Base-by-base conservation (phyloP, 2,888 invertebrate genomes). In the Lasioglossum oenotherae region DNA sequence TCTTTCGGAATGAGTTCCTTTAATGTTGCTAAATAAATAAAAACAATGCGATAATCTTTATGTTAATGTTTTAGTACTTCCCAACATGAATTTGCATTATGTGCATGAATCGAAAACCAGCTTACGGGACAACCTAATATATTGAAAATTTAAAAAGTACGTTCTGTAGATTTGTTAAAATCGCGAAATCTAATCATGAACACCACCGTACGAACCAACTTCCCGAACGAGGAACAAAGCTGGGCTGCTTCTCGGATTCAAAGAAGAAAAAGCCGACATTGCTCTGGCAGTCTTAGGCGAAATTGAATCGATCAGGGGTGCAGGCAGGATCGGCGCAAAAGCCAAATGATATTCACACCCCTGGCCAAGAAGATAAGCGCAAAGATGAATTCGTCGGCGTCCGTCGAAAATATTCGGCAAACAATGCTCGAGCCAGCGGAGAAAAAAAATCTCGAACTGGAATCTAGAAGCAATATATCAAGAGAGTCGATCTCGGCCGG, bases 401-500 rank as follows among this genome's bases (percentile, higher is more conserved):
- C 16, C 44, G 67, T 16, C 67, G 73, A 53, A 74, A 76, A 77
- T 75, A 71, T 77, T 84, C 78, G 44, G 71, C 73, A 64, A 41
- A 75, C 82, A 81, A 88, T 80, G 72, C 75, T 12, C 14, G 31
- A n/a, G 44, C 44, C 41, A 23, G 23, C 35, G 14, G 57, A 4
- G 31, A 53, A 77, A 74, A 74, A 8, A 60, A 67, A 76, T 79
- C 53, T 2, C 23, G n/a, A 60, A 46, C 64, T 38, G 74, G 44
- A 79, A 83, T 87, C 84, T 81, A 80, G 77, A 80, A 82, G 87
- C 83, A 79, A 89, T 89, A 85, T 80, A 88, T 89, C 89, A 88
- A 85, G 60, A 19, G 75, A 86, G 81, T 84, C 85, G 87, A 86
- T 76, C 82, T 41, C 84, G 76, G 86, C 86, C 84, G 80, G 84